phyloP scores from a whole-genome alignment of 2,113 vertebrate species.

The Picathartes gymnocephalus region DNA sequence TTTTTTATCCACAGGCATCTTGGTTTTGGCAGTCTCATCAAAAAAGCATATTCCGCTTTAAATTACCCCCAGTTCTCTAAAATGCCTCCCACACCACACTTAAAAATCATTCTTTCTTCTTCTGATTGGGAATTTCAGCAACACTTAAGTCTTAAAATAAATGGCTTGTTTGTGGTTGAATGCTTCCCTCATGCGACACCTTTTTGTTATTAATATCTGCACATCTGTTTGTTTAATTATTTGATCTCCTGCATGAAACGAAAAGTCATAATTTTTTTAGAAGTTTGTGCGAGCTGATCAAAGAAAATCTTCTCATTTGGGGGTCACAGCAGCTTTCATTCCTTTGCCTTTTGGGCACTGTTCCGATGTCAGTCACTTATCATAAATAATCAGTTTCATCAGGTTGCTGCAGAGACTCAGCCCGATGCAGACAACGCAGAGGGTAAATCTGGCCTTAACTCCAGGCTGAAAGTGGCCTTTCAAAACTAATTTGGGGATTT shows the following conservation, averaged over 20 bases:
- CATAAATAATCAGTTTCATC: constrained; percentile 66
- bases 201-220: constrained; percentile 57
- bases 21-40: constrained; percentile 68
- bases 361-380: constrained; percentile 58
- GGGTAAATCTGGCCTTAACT: constrained; percentile 69
- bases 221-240: constrained; percentile 62
- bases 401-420: constrained; percentile 38
- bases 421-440: neutral
- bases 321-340: constrained; percentile 41
- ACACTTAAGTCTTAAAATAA: constrained; percentile 65
- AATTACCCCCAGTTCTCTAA: constrained; percentile 59
- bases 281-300: constrained; percentile 15
- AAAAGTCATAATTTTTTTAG: neutral
- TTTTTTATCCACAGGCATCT: constrained; percentile 61
- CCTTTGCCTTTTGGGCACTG: constrained; percentile 39
- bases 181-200: constrained; percentile 14
- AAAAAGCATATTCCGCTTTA: constrained; percentile 65
- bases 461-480: constrained; percentile 66
- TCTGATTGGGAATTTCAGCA: constrained; percentile 61
- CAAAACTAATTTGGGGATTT: constrained; percentile 66
- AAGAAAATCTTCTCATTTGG: constrained; percentile 28
- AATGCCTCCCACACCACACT: constrained; percentile 48
- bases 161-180: constrained; percentile 60
- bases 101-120: constrained; percentile 63
- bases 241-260: constrained; percentile 9